Conservation (phyloP, 1,140 invertebrate genomes). For the Batillaria attramentaria region DNA sequence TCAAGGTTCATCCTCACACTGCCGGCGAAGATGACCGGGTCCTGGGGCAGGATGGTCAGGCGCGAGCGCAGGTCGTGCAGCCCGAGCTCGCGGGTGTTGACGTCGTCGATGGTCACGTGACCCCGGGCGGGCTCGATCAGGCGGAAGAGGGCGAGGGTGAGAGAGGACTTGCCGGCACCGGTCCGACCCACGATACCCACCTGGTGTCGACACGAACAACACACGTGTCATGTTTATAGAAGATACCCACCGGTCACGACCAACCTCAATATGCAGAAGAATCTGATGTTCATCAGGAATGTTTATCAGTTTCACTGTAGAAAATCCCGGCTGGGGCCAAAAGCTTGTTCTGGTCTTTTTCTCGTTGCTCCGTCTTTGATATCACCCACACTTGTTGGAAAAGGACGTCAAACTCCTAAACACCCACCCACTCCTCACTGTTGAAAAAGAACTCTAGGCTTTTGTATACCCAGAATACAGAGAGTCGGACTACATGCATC, state of each 20-base stretch:
- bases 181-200: constrained; percentile 69
- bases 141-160: constrained; percentile 75
- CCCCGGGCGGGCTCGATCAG: constrained; percentile 73
- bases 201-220: constrained; percentile 64
- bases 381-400: no score
- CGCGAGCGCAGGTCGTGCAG: constrained; percentile 72
- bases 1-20: constrained; percentile 87
- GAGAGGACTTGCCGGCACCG: constrained; percentile 93
- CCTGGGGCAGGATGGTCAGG: constrained; percentile 68
- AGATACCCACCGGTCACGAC: neutral
- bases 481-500: neutral
- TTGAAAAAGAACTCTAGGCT: neutral
- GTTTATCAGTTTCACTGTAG: neutral
- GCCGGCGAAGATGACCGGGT: constrained; percentile 89
- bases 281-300: neutral
- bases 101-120: constrained; percentile 78
- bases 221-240: neutral
- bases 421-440: neutral
- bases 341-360: no score
- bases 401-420: neutral
- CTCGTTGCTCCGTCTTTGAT: no score
- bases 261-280: neutral
- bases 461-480: neutral
- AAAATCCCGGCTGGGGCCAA: no score
- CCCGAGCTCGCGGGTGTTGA: constrained; percentile 78